phyloP scores from a whole-genome alignment of 2,888 invertebrate genomes.

The Microctonus aethiopoides region DNA sequence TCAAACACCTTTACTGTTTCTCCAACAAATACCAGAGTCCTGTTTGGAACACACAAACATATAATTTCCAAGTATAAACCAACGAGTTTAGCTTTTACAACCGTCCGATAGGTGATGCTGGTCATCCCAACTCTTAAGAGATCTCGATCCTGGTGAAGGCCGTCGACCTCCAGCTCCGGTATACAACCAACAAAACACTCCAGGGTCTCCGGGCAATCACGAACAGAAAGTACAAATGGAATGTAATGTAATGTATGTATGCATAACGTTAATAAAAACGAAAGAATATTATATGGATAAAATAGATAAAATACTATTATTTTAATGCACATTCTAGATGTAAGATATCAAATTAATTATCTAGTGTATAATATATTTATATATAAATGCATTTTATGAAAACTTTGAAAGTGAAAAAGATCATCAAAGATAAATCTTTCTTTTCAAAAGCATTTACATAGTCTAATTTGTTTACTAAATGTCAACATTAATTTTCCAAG shows the following conservation, averaged over 20 bases:
- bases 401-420: too few relatives aligned
- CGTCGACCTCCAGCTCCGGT: constrained; percentile 55
- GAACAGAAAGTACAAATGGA: not conserved
- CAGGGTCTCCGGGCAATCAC: not conserved
- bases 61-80: not conserved
- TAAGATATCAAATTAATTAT: too few relatives aligned
- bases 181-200: not conserved
- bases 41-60: constrained; percentile 45
- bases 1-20: not conserved
- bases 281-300: too few relatives aligned
- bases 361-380: too few relatives aligned
- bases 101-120: constrained; percentile 64
- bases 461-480: too few relatives aligned
- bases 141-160: constrained; percentile 58
- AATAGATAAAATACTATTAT: too few relatives aligned
- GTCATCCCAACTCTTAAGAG: constrained; percentile 50
- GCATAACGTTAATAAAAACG: too few relatives aligned
- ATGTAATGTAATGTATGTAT: not conserved
- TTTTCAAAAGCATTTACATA: too few relatives aligned
- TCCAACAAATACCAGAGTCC: constrained; percentile 10
- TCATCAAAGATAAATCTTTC: too few relatives aligned
- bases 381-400: too few relatives aligned
- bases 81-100: constrained; percentile 32
- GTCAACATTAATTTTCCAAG: too few relatives aligned
- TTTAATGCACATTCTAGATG: too few relatives aligned